Evolutionary conservation across 1,140 invertebrate genomes (phyloP).

Genomic region (Drosophila teissieri): DNA sequence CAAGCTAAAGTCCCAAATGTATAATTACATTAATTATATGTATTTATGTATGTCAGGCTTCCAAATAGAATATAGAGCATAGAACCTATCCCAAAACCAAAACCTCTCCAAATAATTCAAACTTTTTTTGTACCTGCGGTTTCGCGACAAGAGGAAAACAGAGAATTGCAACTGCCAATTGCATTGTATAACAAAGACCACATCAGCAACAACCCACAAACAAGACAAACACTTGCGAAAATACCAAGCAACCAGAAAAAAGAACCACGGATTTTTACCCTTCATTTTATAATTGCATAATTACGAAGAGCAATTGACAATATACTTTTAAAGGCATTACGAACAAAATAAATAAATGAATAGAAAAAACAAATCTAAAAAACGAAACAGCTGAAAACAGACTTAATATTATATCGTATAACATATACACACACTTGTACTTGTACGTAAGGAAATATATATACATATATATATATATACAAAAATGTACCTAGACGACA

Average conservation of each 20-base stretch:
- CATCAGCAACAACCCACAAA: slow-evolving; percentile 22
- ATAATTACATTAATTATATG: slow-evolving; percentile 42
- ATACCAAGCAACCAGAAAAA: slow-evolving; percentile 14
- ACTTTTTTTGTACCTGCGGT: slow-evolving; percentile 22
- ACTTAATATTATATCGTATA: slow-evolving; percentile 42
- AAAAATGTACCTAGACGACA: slow-evolving; percentile 32
- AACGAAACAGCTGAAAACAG: slow-evolving; percentile 45
- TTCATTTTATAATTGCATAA: slow-evolving; percentile 45
- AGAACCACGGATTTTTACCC: slow-evolving; percentile 28
- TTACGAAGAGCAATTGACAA: slow-evolving; percentile 40
- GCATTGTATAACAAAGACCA: slow-evolving; percentile 64
- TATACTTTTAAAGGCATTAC: slow-evolving; percentile 36
- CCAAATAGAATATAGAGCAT: slow-evolving; percentile 26
- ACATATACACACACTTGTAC: slow-evolving; percentile 25
- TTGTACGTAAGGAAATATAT: slow-evolving; percentile 17
- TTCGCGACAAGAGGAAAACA: slow-evolving; percentile 8
- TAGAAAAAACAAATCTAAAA: not conserved
- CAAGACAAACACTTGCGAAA: slow-evolving; percentile 25
- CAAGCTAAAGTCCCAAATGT: slow-evolving; percentile 20
- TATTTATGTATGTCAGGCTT: slow-evolving; percentile 34
- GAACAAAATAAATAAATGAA: slow-evolving; percentile 28
- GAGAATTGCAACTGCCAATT: slow-evolving; percentile 73
- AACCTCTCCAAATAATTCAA: not conserved
- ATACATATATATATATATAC: not conserved
- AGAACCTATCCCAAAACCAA: slow-evolving; percentile 23